These are phyloP conservation scores for Melanotaenia duboulayi DNA, from an alignment of 2,113 vertebrate species.

Conservation along the genomic window DNA sequence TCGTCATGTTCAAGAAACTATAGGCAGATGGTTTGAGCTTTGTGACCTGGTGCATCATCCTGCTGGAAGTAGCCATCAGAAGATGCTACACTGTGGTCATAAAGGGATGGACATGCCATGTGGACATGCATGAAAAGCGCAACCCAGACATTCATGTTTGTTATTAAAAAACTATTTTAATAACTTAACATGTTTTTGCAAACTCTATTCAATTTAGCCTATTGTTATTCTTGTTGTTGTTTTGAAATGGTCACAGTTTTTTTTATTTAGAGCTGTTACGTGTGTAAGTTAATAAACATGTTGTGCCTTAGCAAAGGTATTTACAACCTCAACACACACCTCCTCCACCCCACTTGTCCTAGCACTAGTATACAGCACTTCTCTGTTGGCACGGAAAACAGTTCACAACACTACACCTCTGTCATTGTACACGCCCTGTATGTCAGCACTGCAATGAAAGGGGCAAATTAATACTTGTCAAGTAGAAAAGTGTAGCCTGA, in stretches of 20 bases:
- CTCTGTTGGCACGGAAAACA: not conserved
- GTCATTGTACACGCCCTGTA: not conserved
- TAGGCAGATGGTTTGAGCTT: no score
- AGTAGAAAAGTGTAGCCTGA: not conserved
- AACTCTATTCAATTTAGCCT: not conserved
- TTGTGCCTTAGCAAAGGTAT: not conserved
- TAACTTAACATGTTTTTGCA: not conserved
- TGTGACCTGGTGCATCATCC: no score
- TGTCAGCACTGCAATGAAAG: constrained; percentile 7
- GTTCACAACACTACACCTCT: not conserved
- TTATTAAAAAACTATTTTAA: not conserved
- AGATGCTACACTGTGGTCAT: no score
- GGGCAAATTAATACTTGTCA: constrained; percentile 31
- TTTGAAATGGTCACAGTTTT: not conserved
- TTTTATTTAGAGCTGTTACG: not conserved
- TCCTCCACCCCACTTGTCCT: not conserved
- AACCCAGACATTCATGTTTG: no score
- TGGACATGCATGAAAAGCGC: no score
- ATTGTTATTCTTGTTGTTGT: not conserved
- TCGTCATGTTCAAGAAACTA: no score
- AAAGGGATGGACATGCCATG: no score
- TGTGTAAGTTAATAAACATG: constrained; percentile 16
- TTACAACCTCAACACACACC: constrained; percentile 1
- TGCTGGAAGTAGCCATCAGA: no score
- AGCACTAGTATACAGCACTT: constrained; percentile 23